Conservation (phyloP, 2,113 vertebrate species). For the Corapipo altera region DNA sequence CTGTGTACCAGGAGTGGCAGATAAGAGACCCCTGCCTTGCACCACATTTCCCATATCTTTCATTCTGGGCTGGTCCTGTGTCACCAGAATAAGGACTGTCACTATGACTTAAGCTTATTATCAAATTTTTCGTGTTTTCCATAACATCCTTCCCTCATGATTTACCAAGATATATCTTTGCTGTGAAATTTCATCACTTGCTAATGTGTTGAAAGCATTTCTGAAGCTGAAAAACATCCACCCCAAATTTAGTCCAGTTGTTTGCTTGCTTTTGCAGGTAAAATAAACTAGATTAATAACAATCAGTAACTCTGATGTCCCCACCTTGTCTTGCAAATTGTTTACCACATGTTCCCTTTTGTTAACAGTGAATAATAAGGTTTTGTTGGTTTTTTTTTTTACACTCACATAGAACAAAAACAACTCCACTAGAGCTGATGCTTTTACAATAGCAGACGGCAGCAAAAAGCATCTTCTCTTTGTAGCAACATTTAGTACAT, state of each 20-base stretch:
- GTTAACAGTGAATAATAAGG: background rate
- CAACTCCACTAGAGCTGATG: background rate
- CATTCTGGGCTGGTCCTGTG: background rate
- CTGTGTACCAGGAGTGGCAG: background rate
- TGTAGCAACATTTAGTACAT: fast-evolving
- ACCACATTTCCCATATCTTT: background rate
- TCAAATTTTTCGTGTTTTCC: background rate
- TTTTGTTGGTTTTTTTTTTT: background rate
- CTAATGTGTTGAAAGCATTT: background rate
- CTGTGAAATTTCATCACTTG: background rate
- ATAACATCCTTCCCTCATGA: background rate
- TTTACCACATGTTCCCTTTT: background rate
- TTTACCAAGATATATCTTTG: background rate
- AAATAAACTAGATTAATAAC: background rate
- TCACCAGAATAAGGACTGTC: background rate
- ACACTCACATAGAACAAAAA: background rate
- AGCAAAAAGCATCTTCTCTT: background rate
- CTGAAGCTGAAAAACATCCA: background rate
- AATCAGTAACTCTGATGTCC: background rate
- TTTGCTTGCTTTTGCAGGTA: background rate
- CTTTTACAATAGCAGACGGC: background rate
- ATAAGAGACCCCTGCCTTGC: background rate
- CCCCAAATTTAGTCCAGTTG: background rate
- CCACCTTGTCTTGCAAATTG: background rate
- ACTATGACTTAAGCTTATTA: background rate